Conservation (phyloP, 2,797 vertebrate species). For the Linurgus olivaceus region DNA sequence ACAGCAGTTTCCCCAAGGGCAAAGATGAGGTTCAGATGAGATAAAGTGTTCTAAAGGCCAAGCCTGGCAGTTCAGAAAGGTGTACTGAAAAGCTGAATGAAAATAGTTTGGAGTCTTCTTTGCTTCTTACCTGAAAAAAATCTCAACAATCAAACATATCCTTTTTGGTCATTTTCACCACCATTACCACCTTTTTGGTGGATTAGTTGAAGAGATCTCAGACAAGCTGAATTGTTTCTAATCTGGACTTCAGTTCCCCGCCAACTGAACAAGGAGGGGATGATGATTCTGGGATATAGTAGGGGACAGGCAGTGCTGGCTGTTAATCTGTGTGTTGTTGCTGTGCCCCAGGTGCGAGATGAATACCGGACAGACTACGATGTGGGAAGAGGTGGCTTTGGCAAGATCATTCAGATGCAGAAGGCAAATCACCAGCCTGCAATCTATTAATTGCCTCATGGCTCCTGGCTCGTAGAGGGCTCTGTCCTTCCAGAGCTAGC, state of each 20-base stretch:
- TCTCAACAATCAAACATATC: background rate
- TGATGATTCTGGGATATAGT: background rate
- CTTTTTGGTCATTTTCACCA: background rate
- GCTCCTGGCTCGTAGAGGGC: background rate
- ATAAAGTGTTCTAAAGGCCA: background rate
- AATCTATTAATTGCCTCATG: slow-evolving; percentile 9
- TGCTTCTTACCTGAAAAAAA: background rate
- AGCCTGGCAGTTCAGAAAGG: background rate
- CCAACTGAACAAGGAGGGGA: background rate
- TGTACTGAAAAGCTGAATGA: background rate
- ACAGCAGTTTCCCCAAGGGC: background rate
- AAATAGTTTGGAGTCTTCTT: background rate
- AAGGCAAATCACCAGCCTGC: slow-evolving; percentile 58
- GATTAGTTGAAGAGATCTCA: background rate
- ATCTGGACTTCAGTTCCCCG: background rate
- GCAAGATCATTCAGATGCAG: slow-evolving; percentile 70
- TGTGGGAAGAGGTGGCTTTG: slow-evolving; percentile 73
- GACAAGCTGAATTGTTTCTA: background rate
- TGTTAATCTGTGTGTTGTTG: background rate
- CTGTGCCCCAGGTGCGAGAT: slow-evolving; percentile 63
- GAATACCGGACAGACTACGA: slow-evolving; percentile 73
- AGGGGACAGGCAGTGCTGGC: background rate
- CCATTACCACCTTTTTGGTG: background rate
- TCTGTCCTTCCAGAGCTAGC: slow-evolving; percentile 20
- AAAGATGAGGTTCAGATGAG: background rate